Evolutionary conservation across 2,888 invertebrate species (phyloP).

Genomic region (Charanyca ferruginea): DNA sequence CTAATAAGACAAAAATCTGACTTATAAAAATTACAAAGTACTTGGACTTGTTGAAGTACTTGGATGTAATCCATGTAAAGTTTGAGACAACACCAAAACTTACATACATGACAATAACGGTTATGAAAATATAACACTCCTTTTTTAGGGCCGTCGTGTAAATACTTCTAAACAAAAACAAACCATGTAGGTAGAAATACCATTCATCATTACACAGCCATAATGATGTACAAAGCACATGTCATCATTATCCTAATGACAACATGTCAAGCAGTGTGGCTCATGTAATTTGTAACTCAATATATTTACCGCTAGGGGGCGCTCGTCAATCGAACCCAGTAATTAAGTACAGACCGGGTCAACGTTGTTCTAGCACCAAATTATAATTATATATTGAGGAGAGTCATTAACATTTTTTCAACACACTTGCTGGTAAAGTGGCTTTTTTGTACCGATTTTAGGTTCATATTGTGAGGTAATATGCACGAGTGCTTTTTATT

Average conservation of each 20-base stretch:
- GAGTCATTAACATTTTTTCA: slow-evolving; percentile 13
- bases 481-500: no score
- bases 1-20: background rate
- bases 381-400: slow-evolving; percentile 36
- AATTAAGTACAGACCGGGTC: slow-evolving; percentile 54
- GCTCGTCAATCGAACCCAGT: slow-evolving; percentile 36
- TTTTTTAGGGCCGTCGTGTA: background rate
- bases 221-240: slow-evolving; percentile 20
- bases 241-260: slow-evolving; percentile 37
- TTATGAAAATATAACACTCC: no score
- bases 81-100: no score
- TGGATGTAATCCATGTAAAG: no score
- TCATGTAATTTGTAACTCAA: slow-evolving; percentile 55
- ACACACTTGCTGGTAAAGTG: no score
- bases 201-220: slow-evolving; percentile 13
- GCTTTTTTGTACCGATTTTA: no score
- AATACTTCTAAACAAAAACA: slow-evolving; percentile 8
- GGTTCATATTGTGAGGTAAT: no score
- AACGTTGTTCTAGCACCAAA: slow-evolving; percentile 25
- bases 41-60: no score
- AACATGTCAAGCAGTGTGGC: slow-evolving; percentile 34
- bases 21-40: background rate
- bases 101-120: no score
- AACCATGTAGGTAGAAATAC: background rate
- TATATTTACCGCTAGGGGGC: slow-evolving; percentile 46